These are phyloP conservation scores for Stegastes partitus DNA, from an alignment of 2,113 vertebrate species.

Conservation along the genomic window DNA sequence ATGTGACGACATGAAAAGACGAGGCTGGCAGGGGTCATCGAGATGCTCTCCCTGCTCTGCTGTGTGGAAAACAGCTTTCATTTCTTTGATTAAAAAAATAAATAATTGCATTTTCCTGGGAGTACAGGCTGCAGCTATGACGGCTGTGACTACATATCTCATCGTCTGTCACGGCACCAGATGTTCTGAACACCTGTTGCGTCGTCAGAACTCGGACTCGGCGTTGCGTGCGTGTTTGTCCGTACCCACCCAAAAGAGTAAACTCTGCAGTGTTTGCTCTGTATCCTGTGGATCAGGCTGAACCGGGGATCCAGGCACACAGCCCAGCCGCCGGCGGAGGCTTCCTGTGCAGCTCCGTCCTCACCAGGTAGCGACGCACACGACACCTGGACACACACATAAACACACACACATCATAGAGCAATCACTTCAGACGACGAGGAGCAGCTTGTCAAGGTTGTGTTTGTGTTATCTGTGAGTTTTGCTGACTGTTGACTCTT, in stretches of 20 bases:
- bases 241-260: constrained; percentile 81
- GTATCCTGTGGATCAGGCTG: constrained; percentile 70
- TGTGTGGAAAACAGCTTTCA: too few species aligned
- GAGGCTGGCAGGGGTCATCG: too few species aligned
- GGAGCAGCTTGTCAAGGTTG: neutral
- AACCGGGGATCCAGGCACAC: constrained; percentile 77
- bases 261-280: constrained; percentile 74
- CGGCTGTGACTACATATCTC: too few species aligned
- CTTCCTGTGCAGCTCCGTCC: constrained; percentile 13
- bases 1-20: too few species aligned
- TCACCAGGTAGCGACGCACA: constrained; percentile 51
- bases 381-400: constrained; percentile 63
- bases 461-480: neutral
- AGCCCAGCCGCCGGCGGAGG: constrained; percentile 53
- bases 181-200: too few species aligned
- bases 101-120: too few species aligned
- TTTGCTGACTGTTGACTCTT: too few species aligned
- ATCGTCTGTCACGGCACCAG: too few species aligned
- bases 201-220: constrained; percentile 4
- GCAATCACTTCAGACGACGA: neutral
- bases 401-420: neutral
- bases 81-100: too few species aligned
- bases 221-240: neutral
- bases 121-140: too few species aligned
- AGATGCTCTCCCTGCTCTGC: too few species aligned